Evolutionary conservation across 2,113 vertebrate genomes (phyloP), one percentile per base, ranked within the genome.

Genomic region (Vulpes ferrilata): DNA sequence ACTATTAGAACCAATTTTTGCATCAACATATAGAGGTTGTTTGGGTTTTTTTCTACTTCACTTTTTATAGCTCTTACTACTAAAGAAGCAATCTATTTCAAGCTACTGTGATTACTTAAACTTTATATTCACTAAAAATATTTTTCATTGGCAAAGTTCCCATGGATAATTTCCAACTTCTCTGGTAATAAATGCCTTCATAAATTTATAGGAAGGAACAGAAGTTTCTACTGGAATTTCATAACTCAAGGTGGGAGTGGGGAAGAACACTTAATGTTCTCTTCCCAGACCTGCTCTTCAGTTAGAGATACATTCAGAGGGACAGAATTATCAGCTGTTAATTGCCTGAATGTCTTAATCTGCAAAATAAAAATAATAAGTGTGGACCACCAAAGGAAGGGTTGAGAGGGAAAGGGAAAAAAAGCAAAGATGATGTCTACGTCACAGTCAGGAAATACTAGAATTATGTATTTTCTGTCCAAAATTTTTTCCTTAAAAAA

Each of bases 81-180:
- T 92, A 35, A 65, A 53, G 55, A 88, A 92, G 17, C 15, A 91
- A 12, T 69, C n/a, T 43, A n/a, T 65, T 86, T 76, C 90, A 94
- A 95, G 48, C 20, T 65, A 73, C 38, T 81, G n/a, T 90, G 67
- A 93, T 93, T 67, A 74, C 32, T 96, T 93, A 71, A 93, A 88
- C n/a, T 95, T 95, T 71, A 88, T 65, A 88, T 48, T 96, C 51
- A 62, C 62, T 38, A 71, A 88, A 91, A 23, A 74, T 55, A 4
- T 76, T 92, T 51, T 92, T 96, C 22, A 74, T 17, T 95, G 80
- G 67, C 38, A 79, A 80, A 53, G 7, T 90, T 92, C 69, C 78
- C 64, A 74, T 20, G 8, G 35, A 93, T 92, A 74, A 83, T 93
- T 96, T 96, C 79, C 91, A 43, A 76, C 8, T 74, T 83, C 12